A percentile compares a stretch with the other conserved stretches of the same genome.
These are phyloP conservation scores for Cochlearius cochlearius DNA, from an alignment of 2,113 vertebrate species.

Conservation along the genomic window DNA sequence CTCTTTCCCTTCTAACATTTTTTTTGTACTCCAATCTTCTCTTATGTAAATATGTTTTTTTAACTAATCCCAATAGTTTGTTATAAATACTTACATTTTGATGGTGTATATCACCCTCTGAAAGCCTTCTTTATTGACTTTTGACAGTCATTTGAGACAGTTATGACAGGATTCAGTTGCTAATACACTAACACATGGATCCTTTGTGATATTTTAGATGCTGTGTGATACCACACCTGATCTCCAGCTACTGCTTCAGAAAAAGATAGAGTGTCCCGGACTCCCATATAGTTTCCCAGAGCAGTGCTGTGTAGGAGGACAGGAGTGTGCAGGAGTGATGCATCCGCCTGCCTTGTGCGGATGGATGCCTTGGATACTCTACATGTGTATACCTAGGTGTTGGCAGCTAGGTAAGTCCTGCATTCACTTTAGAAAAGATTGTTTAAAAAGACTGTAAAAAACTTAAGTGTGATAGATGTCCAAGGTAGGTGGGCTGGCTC, in stretches of 20 bases:
- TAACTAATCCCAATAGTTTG: not conserved
- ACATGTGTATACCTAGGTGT: no score
- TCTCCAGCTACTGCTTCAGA: not conserved
- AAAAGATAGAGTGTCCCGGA: not conserved
- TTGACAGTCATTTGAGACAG: not conserved
- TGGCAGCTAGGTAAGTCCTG: not conserved
- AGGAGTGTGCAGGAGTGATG: not conserved
- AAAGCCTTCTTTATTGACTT: not conserved
- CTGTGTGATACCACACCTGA: not conserved
- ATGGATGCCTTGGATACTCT: not conserved
- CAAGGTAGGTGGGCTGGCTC: not conserved
- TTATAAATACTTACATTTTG: not conserved
- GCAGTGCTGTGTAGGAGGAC: not conserved
- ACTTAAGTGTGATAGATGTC: not conserved
- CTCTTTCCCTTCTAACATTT: not conserved
- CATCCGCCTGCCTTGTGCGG: not conserved
- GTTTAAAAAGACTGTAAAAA: not conserved
- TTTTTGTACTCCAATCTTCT: not conserved
- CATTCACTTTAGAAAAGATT: not conserved
- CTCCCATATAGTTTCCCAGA: not conserved
- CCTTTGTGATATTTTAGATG: not conserved
- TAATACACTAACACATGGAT: not conserved
- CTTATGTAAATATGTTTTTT: not conserved
- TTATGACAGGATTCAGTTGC: not conserved
- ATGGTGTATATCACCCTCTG: not conserved